phyloP scores from a whole-genome alignment of 2,113 vertebrate species.

The pig (Sus scrofa) region T2T-Sscrofa CM000817.6:159353501-159354000 shows the following conservation, averaged over 20 bases:
- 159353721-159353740: background rate
- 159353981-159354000: background rate
- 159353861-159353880: background rate
- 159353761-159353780: background rate
- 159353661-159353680: conserved; percentile 17
- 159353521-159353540: background rate
- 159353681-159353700: background rate
- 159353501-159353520: background rate
- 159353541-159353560: background rate
- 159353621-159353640: conserved; percentile 5
- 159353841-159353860: background rate
- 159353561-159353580: background rate
- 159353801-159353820: rapidly evolving
- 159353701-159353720: background rate
- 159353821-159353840: background rate
- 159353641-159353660: background rate
- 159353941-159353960: background rate
- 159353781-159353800: background rate
- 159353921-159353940: background rate
- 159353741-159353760: background rate
- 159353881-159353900: background rate
- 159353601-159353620: conserved; percentile 43
- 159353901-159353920: background rate
- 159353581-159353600: background rate
- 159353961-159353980: background rate